A percentile compares a stretch with the other conserved stretches of the same genome.
Evolutionary conservation across 2,888 invertebrate species (phyloP).

Genomic region (Lepeophtheirus nordmannii): DNA sequence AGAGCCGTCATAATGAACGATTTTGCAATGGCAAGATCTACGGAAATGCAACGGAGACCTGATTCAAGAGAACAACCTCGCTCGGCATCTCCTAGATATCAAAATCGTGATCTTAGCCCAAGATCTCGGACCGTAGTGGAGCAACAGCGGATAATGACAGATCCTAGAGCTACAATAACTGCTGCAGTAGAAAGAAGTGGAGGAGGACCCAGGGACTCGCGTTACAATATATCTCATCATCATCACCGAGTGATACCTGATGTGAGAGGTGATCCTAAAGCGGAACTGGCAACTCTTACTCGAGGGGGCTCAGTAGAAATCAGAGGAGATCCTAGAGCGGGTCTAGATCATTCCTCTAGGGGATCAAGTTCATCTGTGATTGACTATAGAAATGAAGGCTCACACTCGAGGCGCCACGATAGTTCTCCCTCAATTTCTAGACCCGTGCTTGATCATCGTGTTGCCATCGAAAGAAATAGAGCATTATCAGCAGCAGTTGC

Average conservation of each 20-base stretch:
- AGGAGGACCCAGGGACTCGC: not conserved
- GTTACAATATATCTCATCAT: not conserved
- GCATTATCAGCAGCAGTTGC: not conserved
- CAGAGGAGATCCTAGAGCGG: slow-evolving; percentile 12
- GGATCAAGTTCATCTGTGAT: not conserved
- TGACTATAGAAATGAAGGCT: not conserved
- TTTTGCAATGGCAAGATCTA: slow-evolving; percentile 20
- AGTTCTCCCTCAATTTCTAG: not conserved
- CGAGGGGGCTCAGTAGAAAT: not conserved
- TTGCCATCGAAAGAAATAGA: not conserved
- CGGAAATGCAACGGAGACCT: slow-evolving; percentile 21
- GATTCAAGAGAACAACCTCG: slow-evolving; percentile 14
- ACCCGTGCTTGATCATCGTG: not conserved
- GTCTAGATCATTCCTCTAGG: not conserved
- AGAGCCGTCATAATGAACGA: slow-evolving; percentile 19
- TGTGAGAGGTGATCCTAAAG: slow-evolving; percentile 23
- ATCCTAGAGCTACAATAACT: slow-evolving; percentile 4
- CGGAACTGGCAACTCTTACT: slow-evolving; percentile 1
- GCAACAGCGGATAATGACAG: slow-evolving; percentile 1
- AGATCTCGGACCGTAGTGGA: not conserved
- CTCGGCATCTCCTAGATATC: not conserved
- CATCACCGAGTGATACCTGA: slow-evolving; percentile 6
- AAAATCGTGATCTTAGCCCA: slow-evolving; percentile 8
- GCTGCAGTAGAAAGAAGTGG: not conserved
- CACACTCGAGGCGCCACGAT: not conserved